These are phyloP conservation scores for Callocephalon fimbriatum DNA, from an alignment of 2,113 vertebrate species.

Conservation along the genomic window DNA sequence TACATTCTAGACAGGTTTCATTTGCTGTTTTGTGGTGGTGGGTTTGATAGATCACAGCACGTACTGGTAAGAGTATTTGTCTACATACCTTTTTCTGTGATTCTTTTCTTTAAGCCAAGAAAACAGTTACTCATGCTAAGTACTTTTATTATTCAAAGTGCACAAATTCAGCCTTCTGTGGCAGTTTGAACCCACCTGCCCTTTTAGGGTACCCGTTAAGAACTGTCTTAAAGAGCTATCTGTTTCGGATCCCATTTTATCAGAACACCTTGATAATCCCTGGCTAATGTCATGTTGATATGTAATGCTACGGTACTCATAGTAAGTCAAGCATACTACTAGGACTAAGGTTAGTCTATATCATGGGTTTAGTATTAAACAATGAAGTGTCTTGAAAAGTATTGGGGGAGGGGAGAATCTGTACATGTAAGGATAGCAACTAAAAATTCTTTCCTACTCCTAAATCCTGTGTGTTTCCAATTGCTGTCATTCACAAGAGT, in stretches of 20 bases:
- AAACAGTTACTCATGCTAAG: background rate
- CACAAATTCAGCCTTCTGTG: background rate
- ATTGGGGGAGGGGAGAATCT: background rate
- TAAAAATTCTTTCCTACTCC: background rate
- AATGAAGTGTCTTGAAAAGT: background rate
- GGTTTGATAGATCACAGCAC: background rate
- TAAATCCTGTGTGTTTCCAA: background rate
- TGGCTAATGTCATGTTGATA: background rate
- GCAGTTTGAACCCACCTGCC: background rate
- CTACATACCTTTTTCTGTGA: background rate
- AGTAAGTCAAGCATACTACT: background rate
- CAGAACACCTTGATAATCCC: background rate
- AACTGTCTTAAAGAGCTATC: background rate
- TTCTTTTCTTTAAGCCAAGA: background rate
- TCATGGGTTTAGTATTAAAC: background rate
- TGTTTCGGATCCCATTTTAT: background rate
- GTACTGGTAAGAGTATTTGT: background rate
- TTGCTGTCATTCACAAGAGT: conserved; percentile 3
- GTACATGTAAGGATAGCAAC: background rate
- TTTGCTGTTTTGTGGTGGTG: background rate
- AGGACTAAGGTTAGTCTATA: background rate
- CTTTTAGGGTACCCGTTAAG: background rate
- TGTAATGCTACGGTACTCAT: background rate
- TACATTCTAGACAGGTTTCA: background rate
- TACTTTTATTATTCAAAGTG: background rate